Evolutionary conservation across 2,888 invertebrate genomes (phyloP), one percentile per base, ranked within the genome.

Genomic region (Polydrusus tereticollis): DNA sequence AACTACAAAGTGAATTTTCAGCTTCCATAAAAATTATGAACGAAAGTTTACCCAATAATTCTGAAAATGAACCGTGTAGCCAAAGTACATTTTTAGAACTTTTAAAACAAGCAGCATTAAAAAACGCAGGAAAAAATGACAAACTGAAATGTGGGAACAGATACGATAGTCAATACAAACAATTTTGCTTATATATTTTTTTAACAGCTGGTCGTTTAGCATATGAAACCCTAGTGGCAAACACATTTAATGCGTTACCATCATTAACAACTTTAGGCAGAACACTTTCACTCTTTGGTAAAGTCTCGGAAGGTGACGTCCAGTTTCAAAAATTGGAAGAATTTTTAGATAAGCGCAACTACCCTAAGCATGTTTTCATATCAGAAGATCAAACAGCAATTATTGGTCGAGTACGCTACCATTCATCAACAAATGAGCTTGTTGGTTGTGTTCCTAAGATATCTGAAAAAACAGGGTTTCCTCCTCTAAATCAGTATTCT

Each of bases 101-200:
- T 29, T 29, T 29, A 29, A 29, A 29, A 29, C 5, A 29, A 5
- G 29, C 29, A 29, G 29, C 29, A 29, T 5, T 29, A 29, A 29
- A 29, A 29, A 29, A 29, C 29, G 5, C 29, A 29, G 29, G 29
- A 29, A 29, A 29, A 29, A 29, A 29, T 29, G 29, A 29, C 29
- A 29, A 29, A 29, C 29, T 29, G 29, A 29, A 29, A 14, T 18
- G 33, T 12, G 36, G 14, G 23, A 59, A 59, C 18, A 8, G 59
- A 20, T 59, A 18, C 33, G 26, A 26, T 12, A 33, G 18, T 6
- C 3, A 29, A 36, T 33, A 29, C 12, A 59, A 59, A 36, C 8
- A 36, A 20, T 38, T 60, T 2, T 43, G 62, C 10, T 45, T 62
- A 23, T 62, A 62, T 62, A 14, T 62, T 1, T 62, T 62, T 62